Base-by-base conservation (phyloP, 2,113 vertebrate species). In the Abramis brama region DNA sequence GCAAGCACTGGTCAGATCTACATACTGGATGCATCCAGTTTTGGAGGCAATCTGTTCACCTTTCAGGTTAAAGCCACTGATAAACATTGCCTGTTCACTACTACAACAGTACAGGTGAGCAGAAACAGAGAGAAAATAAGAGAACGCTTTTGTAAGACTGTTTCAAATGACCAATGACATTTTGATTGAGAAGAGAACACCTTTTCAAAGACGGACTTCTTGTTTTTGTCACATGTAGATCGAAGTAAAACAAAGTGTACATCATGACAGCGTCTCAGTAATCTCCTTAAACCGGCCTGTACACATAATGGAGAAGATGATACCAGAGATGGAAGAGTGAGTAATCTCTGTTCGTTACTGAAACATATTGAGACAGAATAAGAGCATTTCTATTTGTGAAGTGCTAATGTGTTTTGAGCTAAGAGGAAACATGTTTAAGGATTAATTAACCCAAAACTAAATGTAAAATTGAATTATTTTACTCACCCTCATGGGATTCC, bases 1-100 rank as follows among this genome's bases (percentile, higher is more conserved):
- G 64, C 90, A 60, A 88, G 89, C 2, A 93, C 95, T 0, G 96
- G 96, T 71, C 89, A 92, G 88, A 85, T 97, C 79, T 95, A 91
- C 23, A 93, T 94, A 76, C 88, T 94, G 30, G 94, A 94, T n/a
- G 83, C 91, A 6, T 82, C 79, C 83, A 89, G n/a, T 50, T 86
- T 91, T 71, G 5, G 30, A 23, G 93, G 89, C 57, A 59, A 62
- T 74, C 12, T 0, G 0, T 71, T 85, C 30, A 0, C 19, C 0
- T 12, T 94, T 73, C 5, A 90, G 71, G 92, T 94, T 52, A 92
- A 92, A 87, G 95, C 89, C 82, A 86, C 91, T 36, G 96, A 96
- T 86, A 86, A 85, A 45, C n/a, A 77, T 27, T 91, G 89, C 10
- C 91, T 94, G 10, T 68, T 45, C 2, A 91, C 91, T 23, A 85